These are phyloP conservation scores for Rhombomys opimus DNA, from an alignment of 2,113 vertebrate species.

Conservation along the genomic window DNA sequence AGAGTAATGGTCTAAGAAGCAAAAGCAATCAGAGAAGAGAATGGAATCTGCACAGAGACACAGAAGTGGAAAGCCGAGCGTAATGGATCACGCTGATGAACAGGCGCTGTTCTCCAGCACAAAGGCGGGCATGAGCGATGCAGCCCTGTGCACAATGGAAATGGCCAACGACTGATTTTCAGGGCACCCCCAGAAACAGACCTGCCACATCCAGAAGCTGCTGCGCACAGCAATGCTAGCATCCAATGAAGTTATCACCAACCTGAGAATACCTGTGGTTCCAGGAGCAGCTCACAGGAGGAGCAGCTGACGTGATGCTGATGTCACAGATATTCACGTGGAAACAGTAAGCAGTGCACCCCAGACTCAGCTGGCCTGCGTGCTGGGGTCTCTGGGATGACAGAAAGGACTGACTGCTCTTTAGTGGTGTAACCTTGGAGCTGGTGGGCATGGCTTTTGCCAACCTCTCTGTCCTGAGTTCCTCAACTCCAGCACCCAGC, in stretches of 20 bases:
- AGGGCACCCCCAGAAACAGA: constrained; percentile 74
- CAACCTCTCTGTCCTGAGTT: neutral
- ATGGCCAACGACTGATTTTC: constrained; percentile 82
- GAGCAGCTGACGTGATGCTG: neutral
- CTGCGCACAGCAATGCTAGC: constrained; percentile 1
- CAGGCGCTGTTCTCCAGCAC: constrained; percentile 78
- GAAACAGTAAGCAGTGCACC: neutral
- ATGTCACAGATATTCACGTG: constrained; percentile 35
- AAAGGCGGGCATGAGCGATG: constrained; percentile 81
- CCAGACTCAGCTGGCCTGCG: neutral
- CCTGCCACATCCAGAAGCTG: constrained; percentile 68
- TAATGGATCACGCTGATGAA: constrained; percentile 86
- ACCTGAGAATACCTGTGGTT: constrained; percentile 52
- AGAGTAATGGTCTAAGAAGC: constrained; percentile 88
- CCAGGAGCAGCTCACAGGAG: neutral
- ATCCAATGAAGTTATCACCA: constrained; percentile 72
- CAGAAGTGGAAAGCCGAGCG: constrained; percentile 80
- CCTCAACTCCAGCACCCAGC: rapidly evolving
- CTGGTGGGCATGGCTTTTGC: neutral
- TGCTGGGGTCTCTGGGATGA: neutral
- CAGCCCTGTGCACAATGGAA: constrained; percentile 79
- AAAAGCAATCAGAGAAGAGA: constrained; percentile 89
- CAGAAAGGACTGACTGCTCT: neutral
- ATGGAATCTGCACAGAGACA: constrained; percentile 84
- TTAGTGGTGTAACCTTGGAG: neutral